Percentiles rank a stretch among this genome's conserved stretches.
phyloP scores from a whole-genome alignment of 2,797 vertebrate species.

The Pempheris klunzingeri region DNA sequence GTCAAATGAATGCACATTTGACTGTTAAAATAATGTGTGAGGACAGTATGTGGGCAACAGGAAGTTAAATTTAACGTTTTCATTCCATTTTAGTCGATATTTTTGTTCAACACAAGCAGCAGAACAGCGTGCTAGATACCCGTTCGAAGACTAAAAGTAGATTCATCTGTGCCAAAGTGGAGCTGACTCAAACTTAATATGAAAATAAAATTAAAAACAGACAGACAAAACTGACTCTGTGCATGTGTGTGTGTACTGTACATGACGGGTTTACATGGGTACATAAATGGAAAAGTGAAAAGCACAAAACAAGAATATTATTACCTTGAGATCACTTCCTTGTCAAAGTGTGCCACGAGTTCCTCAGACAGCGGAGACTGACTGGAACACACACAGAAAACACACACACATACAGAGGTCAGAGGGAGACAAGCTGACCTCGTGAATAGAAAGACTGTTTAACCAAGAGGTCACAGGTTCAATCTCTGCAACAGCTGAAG shows the following conservation, averaged over 20 bases:
- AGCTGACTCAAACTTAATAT: neutral
- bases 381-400: constrained; percentile 66
- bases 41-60: neutral
- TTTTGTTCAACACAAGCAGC: neutral
- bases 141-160: constrained; percentile 1
- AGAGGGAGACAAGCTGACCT: constrained; percentile 37
- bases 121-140: neutral
- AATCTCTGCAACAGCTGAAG: constrained; percentile 59
- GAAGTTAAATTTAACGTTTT: neutral
- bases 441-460: constrained; percentile 61
- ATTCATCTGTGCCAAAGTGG: neutral
- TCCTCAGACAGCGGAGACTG: constrained; percentile 13
- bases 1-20: constrained; percentile 4
- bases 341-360: constrained; percentile 31
- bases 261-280: neutral
- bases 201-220: too few relatives aligned
- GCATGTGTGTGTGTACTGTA: neutral
- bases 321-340: constrained; percentile 59
- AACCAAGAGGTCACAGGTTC: constrained; percentile 67
- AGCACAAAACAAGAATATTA: constrained; percentile 10
- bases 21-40: neutral
- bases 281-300: neutral
- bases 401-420: constrained; percentile 40
- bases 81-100: neutral
- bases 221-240: neutral